Evolutionary conservation across 2,797 vertebrate species (phyloP).

Genomic region (Onychomys arenicola): DNA sequence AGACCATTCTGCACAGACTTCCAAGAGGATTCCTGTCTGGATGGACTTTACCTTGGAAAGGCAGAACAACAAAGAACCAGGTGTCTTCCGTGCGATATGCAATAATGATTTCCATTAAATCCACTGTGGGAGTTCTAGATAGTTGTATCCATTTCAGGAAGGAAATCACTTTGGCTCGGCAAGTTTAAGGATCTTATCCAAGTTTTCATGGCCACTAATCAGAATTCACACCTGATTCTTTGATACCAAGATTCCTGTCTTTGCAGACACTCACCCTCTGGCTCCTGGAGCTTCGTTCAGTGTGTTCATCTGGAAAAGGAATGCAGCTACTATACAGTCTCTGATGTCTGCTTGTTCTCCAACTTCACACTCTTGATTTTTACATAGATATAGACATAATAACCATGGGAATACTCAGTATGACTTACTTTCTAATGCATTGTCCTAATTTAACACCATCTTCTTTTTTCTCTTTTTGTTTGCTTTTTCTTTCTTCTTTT

Average conservation of each 20-base stretch:
- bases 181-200: background rate
- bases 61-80: background rate
- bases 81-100: background rate
- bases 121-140: background rate
- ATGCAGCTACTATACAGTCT: background rate
- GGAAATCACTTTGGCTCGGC: background rate
- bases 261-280: background rate
- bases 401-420: background rate
- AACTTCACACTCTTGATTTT: background rate
- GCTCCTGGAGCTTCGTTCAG: background rate
- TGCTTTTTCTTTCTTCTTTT: too few relatives aligned
- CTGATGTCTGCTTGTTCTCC: background rate
- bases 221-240: conserved; percentile 10
- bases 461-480: too few relatives aligned
- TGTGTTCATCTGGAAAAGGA: background rate
- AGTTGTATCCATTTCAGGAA: background rate
- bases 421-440: background rate
- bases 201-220: background rate
- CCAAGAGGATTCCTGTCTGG: background rate
- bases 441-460: background rate
- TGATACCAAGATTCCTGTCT: background rate
- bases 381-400: background rate
- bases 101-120: conserved; percentile 33
- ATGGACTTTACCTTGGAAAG: conserved; percentile 1
- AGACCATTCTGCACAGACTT: background rate